phyloP scores from a whole-genome alignment of 1,140 invertebrate genomes.

The Platyscapa corneri region DNA sequence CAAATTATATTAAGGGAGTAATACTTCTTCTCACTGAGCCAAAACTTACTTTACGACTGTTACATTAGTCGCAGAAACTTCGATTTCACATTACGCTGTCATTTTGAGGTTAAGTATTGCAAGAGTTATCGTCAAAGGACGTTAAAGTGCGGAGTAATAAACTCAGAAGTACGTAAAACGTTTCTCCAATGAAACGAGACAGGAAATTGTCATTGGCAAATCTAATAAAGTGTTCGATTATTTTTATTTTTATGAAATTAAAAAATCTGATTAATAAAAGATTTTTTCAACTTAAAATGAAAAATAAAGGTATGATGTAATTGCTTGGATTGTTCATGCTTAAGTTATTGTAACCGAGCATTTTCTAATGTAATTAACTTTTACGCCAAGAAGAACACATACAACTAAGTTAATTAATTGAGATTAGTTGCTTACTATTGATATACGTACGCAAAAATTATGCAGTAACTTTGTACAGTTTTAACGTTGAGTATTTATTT shows the following conservation, averaged over 20 bases:
- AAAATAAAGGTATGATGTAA: neutral
- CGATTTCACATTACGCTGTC: slow-evolving; percentile 45
- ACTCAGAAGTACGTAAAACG: slow-evolving; percentile 28
- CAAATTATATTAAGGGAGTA: neutral
- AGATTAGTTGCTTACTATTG: too few species aligned
- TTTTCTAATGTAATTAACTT: too few species aligned
- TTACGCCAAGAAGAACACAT: too few species aligned
- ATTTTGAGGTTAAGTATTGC: slow-evolving; percentile 50
- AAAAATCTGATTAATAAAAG: neutral
- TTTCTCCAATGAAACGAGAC: slow-evolving; percentile 29
- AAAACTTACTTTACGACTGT: slow-evolving; percentile 26
- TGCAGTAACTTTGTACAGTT: too few species aligned
- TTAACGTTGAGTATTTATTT: too few species aligned
- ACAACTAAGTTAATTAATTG: too few species aligned
- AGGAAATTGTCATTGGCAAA: slow-evolving; percentile 40
- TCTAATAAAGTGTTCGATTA: slow-evolving; percentile 43
- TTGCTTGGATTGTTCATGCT: too few species aligned
- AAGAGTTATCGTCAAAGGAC: slow-evolving; percentile 41
- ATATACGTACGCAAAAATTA: too few species aligned
- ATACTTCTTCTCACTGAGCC: neutral
- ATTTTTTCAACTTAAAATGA: neutral
- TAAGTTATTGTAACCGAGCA: too few species aligned
- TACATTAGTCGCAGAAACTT: slow-evolving; percentile 46
- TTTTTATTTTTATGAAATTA: slow-evolving; percentile 23
- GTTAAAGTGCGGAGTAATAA: slow-evolving; percentile 45